Percentiles rank a stretch among this genome's conserved stretches.
These are phyloP conservation scores for Goniozus legneri DNA, from an alignment of 1,140 invertebrate species.

Conservation along the genomic window DNA sequence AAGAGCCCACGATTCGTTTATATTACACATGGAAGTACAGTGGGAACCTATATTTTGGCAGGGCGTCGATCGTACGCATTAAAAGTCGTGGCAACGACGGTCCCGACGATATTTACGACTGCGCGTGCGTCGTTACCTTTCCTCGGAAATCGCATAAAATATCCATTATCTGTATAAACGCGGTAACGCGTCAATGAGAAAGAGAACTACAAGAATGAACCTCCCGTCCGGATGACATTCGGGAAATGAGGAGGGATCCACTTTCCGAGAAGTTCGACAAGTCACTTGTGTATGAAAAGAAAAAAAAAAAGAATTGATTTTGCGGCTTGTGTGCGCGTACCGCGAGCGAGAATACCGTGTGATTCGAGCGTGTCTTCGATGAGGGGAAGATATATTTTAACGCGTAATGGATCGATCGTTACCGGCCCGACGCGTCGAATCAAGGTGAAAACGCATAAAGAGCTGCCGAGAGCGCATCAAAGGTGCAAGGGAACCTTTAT, in stretches of 20 bases:
- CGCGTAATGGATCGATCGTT: slow-evolving; percentile 14
- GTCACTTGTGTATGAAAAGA: neutral
- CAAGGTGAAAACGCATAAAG: slow-evolving; percentile 8
- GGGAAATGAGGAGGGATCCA: neutral
- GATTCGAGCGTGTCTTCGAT: slow-evolving; percentile 1
- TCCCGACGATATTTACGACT: too few species aligned
- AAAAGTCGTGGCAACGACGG: too few species aligned
- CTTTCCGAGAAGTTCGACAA: neutral
- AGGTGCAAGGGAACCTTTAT: neutral
- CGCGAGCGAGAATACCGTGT: slow-evolving; percentile 7
- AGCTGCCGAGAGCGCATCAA: neutral
- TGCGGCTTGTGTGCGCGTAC: neutral
- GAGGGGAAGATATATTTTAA: neutral
- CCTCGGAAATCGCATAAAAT: too few species aligned
- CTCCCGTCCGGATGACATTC: neutral
- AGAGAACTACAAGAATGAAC: slow-evolving; percentile 11
- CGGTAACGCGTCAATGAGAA: too few species aligned
- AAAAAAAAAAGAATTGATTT: neutral
- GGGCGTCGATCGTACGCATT: too few species aligned
- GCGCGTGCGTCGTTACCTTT: too few species aligned
- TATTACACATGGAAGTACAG: too few species aligned
- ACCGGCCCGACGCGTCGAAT: neutral
- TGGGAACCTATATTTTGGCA: too few species aligned
- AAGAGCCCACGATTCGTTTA: too few species aligned
- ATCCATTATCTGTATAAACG: too few species aligned